Percentiles rank a stretch among this genome's conserved stretches.
Evolutionary conservation across 92 coral and sea anemone genomes (phyloP).

Genomic region (Diadumene lineata): DNA sequence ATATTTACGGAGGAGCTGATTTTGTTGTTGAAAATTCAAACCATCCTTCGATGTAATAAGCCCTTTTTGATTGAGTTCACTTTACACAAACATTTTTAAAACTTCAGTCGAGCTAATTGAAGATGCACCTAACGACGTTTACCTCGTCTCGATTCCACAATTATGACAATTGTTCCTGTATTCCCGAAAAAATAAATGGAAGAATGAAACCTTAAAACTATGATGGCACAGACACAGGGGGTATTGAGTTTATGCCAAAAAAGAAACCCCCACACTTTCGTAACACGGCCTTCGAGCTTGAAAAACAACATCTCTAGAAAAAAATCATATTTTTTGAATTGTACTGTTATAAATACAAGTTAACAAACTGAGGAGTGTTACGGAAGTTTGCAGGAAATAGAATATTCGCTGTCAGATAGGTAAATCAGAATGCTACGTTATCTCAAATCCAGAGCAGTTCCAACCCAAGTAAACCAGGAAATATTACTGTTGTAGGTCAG

Average conservation of each 20-base stretch:
- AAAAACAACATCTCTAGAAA: neutral
- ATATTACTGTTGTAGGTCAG: conserved; percentile 12
- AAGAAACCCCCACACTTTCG: no score
- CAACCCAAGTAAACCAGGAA: conserved; percentile 14
- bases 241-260: no score
- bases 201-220: no score
- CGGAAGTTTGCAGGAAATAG: neutral
- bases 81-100: neutral
- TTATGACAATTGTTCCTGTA: no score
- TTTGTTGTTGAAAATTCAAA: neutral
- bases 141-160: no score
- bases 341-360: neutral
- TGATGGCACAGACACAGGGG: no score
- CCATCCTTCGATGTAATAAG: neutral
- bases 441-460: neutral
- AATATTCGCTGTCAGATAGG: neutral
- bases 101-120: no score
- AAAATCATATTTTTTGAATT: no score
- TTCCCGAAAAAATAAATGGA: no score
- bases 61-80: neutral
- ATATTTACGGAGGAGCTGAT: neutral
- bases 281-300: neutral
- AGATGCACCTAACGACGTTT: no score
- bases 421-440: neutral
- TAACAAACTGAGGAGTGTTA: neutral